Percentiles rank a stretch among this genome's conserved stretches.
Evolutionary conservation across 2,888 invertebrate genomes (phyloP).

Genomic region (Orthosia gothica): DNA sequence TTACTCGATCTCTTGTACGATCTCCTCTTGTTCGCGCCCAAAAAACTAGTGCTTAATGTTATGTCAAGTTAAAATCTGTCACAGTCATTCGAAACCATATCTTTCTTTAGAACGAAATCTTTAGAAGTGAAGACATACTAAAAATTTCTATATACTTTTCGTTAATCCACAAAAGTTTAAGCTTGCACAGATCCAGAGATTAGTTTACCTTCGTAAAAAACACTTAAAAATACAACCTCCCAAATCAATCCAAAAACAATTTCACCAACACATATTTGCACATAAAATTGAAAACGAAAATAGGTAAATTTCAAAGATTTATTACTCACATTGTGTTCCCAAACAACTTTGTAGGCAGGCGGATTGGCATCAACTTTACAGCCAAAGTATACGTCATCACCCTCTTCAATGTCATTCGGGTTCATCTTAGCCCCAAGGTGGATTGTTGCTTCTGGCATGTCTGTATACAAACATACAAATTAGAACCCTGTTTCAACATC

Average conservation of each 20-base stretch:
- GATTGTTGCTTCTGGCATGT: conserved; percentile 86
- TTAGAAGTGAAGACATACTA: too few relatives aligned
- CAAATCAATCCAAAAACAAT: conserved; percentile 32
- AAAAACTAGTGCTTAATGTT: too few relatives aligned
- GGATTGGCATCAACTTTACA: conserved; percentile 90
- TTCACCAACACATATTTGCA: conserved; percentile 16
- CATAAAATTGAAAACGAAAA: conserved; percentile 38
- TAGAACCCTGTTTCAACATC: conserved; percentile 23
- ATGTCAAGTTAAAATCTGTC: too few relatives aligned
- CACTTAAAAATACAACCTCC: not conserved
- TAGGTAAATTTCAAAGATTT: conserved; percentile 39
- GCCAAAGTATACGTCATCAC: conserved; percentile 89
- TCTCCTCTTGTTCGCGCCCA: too few relatives aligned
- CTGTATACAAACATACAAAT: conserved; percentile 72
- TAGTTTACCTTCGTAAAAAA: not conserved
- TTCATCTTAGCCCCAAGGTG: conserved; percentile 88
- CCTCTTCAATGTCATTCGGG: conserved; percentile 90
- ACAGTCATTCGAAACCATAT: too few relatives aligned
- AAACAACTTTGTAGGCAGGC: conserved; percentile 89
- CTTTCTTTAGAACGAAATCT: too few relatives aligned
- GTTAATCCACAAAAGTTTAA: not conserved
- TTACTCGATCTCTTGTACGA: too few relatives aligned
- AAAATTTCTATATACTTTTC: too few relatives aligned
- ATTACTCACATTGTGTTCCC: conserved; percentile 90
- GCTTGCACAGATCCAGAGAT: not conserved